phyloP scores from a whole-genome alignment of 2,888 invertebrate genomes.

The Aplocera efformata region DNA sequence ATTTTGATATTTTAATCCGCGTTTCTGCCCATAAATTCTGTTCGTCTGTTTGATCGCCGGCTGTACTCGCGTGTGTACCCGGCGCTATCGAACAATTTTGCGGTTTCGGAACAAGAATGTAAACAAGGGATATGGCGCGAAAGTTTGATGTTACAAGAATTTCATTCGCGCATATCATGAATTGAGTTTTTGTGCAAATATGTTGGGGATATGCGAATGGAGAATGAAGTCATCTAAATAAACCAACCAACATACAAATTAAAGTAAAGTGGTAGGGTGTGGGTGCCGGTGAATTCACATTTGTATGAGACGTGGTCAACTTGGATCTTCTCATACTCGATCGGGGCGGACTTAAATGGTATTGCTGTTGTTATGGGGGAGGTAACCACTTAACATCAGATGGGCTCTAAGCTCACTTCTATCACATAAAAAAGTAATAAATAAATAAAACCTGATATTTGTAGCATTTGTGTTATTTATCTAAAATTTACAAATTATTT shows the following conservation, averaged over 20 bases:
- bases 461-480: too few relatives aligned
- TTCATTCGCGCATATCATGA: conserved; percentile 20
- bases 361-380: too few relatives aligned
- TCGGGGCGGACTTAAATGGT: too few relatives aligned
- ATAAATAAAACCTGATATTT: too few relatives aligned
- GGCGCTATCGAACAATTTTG: conserved; percentile 23
- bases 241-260: background rate
- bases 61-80: conserved; percentile 14
- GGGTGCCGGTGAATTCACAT: too few relatives aligned
- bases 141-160: conserved; percentile 24
- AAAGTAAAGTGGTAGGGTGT: too few relatives aligned
- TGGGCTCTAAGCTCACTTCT: too few relatives aligned
- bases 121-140: conserved; percentile 26
- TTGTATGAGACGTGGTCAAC: too few relatives aligned
- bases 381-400: too few relatives aligned
- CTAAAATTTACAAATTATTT: too few relatives aligned
- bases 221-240: background rate
- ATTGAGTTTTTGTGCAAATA: conserved; percentile 20
- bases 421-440: too few relatives aligned
- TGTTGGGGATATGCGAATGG: background rate
- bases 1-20: conserved; percentile 31
- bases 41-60: conserved; percentile 23
- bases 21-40: conserved; percentile 28
- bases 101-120: conserved; percentile 20
- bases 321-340: too few relatives aligned